Evolutionary conservation across 2,113 vertebrate genomes (phyloP), one percentile per base, ranked within the genome.

Genomic region (Mystacornis crossleyi): DNA sequence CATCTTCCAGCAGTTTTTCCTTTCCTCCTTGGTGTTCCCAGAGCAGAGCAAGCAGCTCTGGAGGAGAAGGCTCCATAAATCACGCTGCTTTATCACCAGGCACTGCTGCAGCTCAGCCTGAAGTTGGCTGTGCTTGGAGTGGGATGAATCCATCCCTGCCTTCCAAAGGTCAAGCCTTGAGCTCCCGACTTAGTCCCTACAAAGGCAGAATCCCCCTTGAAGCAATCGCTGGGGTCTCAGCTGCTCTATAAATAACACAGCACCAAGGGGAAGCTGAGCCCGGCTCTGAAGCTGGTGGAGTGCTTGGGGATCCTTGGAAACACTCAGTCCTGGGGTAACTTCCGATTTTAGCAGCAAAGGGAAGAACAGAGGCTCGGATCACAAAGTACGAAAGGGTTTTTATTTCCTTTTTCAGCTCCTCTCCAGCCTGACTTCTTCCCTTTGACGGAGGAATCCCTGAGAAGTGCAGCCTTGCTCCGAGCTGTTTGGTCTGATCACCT

Each of bases 181-280:
- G 96, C 92, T 97, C 72, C 88, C 28, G 43, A 92, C 80, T 95
- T 74, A 89, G 93, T 90, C 79, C 8, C 4, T 83, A 93, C 95
- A 93, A 86, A 93, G 93, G 85, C 95, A 94, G 34, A 90, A 71
- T 74, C 86, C 88, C 75, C 75, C 74, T 47, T 90, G 96, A 96
- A 96, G 92, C 62, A 4, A 28, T 72, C 10, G 11, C 62, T 45
- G 40, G 88, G 75, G 15, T 90, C 94, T 77, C 90, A 28, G 74
- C 86, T 10, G 64, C 85, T 92, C 95, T 89, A 95, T 96, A 96
- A 96, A 95, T 96, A 95, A 79, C 90, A 12, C 73, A 23, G 94
- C 83, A 78, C 90, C 86, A 26, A 78, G 93, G 60, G 92, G 71
- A n/a, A 74, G 70, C 75, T 74, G 84, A 95, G 92, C 69, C 90